A percentile compares a stretch with the other conserved stretches of the same genome.
Conservation (phyloP, 2,797 vertebrate genomes). For the Crenichthys baileyi region DNA sequence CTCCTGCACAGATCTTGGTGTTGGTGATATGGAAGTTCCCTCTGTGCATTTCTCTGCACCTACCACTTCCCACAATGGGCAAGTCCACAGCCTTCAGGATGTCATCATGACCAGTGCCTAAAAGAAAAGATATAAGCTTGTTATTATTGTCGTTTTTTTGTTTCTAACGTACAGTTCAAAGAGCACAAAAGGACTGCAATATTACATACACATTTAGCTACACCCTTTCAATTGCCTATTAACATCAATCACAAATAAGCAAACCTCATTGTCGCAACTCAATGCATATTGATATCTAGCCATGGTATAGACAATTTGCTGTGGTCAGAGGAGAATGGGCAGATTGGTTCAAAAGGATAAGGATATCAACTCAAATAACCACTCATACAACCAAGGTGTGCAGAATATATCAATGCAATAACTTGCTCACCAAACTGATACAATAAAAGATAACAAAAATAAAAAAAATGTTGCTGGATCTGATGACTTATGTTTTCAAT, state of each 20-base stretch:
- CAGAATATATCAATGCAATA: background rate
- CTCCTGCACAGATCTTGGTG: slow-evolving; percentile 94
- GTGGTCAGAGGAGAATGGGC: background rate
- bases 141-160: background rate
- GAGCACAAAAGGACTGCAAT: background rate
- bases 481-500: background rate
- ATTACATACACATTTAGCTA: background rate
- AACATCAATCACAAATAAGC: background rate
- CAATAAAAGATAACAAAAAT: background rate
- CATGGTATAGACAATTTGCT: background rate
- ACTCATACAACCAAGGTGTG: background rate
- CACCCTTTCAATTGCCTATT: background rate
- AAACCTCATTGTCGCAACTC: background rate
- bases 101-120: slow-evolving; percentile 90
- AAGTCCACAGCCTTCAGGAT: slow-evolving; percentile 88
- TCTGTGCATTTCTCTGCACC: slow-evolving; percentile 89
- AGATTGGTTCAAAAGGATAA: background rate
- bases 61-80: slow-evolving; percentile 88
- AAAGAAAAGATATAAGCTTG: slow-evolving; percentile 21
- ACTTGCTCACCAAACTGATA: background rate
- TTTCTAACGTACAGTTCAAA: background rate
- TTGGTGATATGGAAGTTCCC: slow-evolving; percentile 90
- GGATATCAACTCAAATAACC: background rate
- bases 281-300: background rate
- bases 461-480: background rate